Evolutionary conservation across 2,797 vertebrate genomes (phyloP).

Genomic region (Macroramphosus scolopax): DNA sequence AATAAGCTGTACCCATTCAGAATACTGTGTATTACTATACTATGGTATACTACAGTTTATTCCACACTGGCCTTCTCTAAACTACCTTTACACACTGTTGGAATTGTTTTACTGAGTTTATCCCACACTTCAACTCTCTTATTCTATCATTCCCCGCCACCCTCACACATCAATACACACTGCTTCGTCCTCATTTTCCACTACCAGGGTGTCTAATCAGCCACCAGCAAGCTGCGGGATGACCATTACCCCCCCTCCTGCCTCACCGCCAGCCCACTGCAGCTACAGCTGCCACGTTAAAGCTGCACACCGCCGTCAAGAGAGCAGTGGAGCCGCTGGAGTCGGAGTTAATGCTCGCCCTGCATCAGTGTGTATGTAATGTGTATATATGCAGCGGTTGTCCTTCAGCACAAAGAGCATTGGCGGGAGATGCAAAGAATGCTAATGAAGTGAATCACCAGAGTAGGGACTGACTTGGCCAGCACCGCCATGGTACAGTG

Average conservation of each 20-base stretch:
- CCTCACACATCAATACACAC: conserved; percentile 2
- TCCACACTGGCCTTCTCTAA: too few relatives aligned
- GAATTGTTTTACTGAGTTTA: too few relatives aligned
- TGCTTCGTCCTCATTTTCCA: conserved; percentile 5
- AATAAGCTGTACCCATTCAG: too few relatives aligned
- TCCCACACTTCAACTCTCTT: too few relatives aligned
- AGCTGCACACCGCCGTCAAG: conserved; percentile 18
- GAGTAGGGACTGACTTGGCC: conserved; percentile 51
- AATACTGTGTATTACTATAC: too few relatives aligned
- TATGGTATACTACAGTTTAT: too few relatives aligned
- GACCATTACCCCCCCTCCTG: conserved; percentile 14
- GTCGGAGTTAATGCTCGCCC: conserved; percentile 17
- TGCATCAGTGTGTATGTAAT: conserved; percentile 4
- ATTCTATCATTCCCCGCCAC: too few relatives aligned
- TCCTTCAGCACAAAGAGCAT: conserved; percentile 71
- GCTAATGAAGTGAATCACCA: conserved; percentile 66
- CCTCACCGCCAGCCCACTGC: conserved; percentile 24
- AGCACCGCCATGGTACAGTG: conserved; percentile 25
- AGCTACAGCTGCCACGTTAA: conserved; percentile 50
- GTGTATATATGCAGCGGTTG: conserved; percentile 30
- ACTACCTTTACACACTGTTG: too few relatives aligned
- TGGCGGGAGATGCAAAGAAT: conserved; percentile 69
- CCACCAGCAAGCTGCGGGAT: conserved; percentile 35
- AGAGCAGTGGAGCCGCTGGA: conserved; percentile 18
- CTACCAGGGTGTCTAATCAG: conserved; percentile 25